Conservation (phyloP, 2,797 vertebrate species). For the Crenichthys baileyi region DNA sequence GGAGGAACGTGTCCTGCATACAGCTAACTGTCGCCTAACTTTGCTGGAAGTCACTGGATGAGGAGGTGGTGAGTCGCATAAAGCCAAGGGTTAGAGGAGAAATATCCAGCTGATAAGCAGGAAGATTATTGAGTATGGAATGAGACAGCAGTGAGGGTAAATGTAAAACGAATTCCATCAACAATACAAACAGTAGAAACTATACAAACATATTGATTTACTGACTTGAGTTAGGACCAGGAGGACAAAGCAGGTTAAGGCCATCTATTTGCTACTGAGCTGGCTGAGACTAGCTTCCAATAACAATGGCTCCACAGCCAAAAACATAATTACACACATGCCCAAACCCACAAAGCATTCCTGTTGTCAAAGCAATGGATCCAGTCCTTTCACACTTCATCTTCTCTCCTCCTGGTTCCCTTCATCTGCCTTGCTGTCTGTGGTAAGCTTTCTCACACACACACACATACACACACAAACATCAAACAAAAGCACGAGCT, state of each 20-base stretch:
- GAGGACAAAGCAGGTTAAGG: conserved; percentile 6
- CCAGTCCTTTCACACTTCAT: conserved; percentile 10
- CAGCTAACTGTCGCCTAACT: conserved; percentile 1
- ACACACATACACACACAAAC: conserved; percentile 11
- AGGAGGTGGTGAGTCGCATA: background rate
- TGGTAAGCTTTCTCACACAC: conserved; percentile 1
- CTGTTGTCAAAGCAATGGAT: conserved; percentile 28
- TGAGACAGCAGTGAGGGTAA: conserved; percentile 2
- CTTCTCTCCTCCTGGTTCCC: background rate
- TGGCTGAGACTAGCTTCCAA: conserved; percentile 17
- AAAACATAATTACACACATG: conserved; percentile 38
- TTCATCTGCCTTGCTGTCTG: background rate
- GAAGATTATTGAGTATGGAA: background rate
- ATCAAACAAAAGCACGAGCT: conserved; percentile 2
- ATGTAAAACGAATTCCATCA: conserved; percentile 7
- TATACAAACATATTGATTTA: background rate
- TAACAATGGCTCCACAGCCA: conserved; percentile 14
- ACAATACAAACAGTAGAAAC: background rate
- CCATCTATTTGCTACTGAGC: conserved; percentile 23
- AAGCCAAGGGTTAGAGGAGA: conserved; percentile 2
- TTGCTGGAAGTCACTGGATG: background rate
- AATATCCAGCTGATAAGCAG: background rate
- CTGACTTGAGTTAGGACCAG: conserved; percentile 3
- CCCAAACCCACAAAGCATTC: conserved; percentile 21
- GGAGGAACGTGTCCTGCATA: conserved; percentile 32